Percentiles rank a stretch among this genome's conserved stretches.
These are phyloP conservation scores for Nephila pilipes DNA, from an alignment of 1,140 invertebrate genomes.

Conservation along the genomic window DNA sequence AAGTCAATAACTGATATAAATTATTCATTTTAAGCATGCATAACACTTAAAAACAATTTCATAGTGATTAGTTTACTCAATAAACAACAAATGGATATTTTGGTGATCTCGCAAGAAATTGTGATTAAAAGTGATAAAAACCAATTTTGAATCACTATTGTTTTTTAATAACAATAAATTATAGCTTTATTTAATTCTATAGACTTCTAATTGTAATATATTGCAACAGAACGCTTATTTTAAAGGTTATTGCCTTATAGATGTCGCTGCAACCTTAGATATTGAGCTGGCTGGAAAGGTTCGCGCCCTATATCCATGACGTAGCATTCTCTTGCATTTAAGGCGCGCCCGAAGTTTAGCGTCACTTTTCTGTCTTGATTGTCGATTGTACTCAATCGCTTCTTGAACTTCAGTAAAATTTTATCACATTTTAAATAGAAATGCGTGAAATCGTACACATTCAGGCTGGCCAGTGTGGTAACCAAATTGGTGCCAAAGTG, in stretches of 20 bases:
- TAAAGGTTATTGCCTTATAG: not conserved
- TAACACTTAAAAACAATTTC: not conserved
- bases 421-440: constrained; percentile 80
- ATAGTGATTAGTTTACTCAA: not conserved
- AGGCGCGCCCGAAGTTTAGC: not conserved
- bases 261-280: not conserved
- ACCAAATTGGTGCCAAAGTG: constrained; percentile 97
- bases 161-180: too few relatives aligned
- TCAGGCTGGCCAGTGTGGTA: constrained; percentile 96
- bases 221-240: too few relatives aligned
- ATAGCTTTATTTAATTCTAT: too few relatives aligned
- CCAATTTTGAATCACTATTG: too few relatives aligned
- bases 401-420: not conserved
- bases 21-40: too few relatives aligned
- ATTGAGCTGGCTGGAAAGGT: constrained; percentile 19
- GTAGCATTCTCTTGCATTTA: constrained; percentile 11
- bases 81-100: not conserved
- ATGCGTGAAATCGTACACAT: constrained; percentile 98
- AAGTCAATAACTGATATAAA: too few relatives aligned
- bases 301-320: not conserved
- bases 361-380: not conserved
- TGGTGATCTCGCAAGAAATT: too few relatives aligned
- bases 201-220: too few relatives aligned
- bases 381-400: too few relatives aligned
- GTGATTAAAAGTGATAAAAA: not conserved